phyloP scores from a whole-genome alignment of 2,113 vertebrate genomes.

The Phaethon lepturus region DNA sequence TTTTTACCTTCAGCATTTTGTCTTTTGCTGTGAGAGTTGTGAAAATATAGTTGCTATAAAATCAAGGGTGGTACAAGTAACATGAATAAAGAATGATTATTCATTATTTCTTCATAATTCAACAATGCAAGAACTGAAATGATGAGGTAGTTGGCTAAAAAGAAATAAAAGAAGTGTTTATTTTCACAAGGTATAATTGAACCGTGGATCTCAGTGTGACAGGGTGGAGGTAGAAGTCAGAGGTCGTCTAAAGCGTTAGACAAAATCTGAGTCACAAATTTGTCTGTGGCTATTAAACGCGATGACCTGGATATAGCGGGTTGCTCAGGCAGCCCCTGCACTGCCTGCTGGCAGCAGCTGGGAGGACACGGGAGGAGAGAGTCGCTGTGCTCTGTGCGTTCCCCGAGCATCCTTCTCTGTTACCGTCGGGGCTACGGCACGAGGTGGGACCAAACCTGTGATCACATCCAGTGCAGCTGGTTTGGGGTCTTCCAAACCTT shows the following conservation, averaged over 20 bases:
- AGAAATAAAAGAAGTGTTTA: not conserved
- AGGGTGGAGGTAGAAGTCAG: not conserved
- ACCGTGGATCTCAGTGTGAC: rapidly evolving
- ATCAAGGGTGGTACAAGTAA: not conserved
- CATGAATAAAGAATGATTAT: not conserved
- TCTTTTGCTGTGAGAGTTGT: not conserved
- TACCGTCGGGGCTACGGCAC: rapidly evolving
- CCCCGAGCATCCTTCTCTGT: not conserved
- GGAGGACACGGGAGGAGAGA: not conserved
- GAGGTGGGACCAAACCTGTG: not conserved
- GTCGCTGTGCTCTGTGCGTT: rapidly evolving
- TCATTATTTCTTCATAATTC: not conserved
- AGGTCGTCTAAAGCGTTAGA: not conserved
- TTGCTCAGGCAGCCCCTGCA: not conserved
- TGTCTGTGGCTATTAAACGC: not conserved
- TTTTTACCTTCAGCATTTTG: not conserved
- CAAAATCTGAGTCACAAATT: not conserved
- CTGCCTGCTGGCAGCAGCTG: not conserved
- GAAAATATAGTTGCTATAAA: not conserved
- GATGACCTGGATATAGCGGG: rapidly evolving
- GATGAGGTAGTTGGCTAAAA: not conserved
- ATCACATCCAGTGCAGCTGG: rapidly evolving
- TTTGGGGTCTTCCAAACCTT: not conserved
- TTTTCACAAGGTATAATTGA: not conserved
- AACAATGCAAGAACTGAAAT: not conserved